Base-by-base conservation (phyloP, 2,797 vertebrate species). In the Antrozous pallidus region DNA sequence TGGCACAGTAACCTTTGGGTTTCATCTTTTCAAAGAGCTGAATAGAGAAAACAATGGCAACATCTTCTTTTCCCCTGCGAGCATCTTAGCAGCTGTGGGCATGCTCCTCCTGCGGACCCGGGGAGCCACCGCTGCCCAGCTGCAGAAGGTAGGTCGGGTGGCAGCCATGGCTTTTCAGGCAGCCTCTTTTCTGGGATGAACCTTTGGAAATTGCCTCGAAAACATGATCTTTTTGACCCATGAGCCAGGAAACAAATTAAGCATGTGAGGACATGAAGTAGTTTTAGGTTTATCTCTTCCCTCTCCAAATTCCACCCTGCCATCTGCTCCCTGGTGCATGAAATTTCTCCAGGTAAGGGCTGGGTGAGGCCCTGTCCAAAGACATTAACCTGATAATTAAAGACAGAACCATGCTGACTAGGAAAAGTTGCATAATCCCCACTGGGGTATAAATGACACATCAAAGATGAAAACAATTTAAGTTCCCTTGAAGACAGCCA, bases 1-100 rank as follows among this genome's bases (percentile, higher is more conserved):
- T 7, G 89, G 94, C 28, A 33, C 88, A 85, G 31, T 97, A 2
- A 73, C 97, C 69, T 98, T 98, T 95, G 97, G 98, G 69, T 61
- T 98, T 26, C 95, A 96, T 69, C 96, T 98, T 90, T 98, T 98
- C 95, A 97, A 97, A 67, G 95, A 97, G 17, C 84, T 98, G 86
- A 97, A 93, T 85, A 95, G 95, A 93, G 85, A 22, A 9, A 42
- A 93, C 2, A 79, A 94, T 8, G 95, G 75, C 69, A 98, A 98
- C 31, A 90, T 98, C 5, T 45, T 98, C 67, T 98, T 98, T 40
- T 98, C 98, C 31, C 98, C 98, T 1, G 6, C 70, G 74, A 97
- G 98, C 63, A 97, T 98, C 94, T 97, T 97, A 16, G 13, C 96
- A 17, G 97, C 97, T 33, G 83, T 98, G 4, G 96, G 97, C 47